phyloP scores from a whole-genome alignment of 1,140 invertebrate species.

The Agrilus planipennis region DNA sequence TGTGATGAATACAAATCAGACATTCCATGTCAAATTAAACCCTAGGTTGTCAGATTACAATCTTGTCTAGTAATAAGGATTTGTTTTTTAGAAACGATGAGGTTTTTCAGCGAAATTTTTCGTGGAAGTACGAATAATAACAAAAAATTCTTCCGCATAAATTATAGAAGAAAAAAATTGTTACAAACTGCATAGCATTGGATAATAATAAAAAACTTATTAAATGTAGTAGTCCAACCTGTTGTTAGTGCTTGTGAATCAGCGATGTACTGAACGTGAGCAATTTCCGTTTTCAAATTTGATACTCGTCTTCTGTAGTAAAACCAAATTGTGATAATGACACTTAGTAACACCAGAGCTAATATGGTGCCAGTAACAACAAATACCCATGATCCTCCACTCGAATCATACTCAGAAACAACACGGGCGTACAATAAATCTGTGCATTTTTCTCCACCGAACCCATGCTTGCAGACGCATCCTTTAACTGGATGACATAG shows the following conservation, averaged over 20 bases:
- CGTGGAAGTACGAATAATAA: no score
- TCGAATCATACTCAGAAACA: conserved; percentile 3
- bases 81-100: no score
- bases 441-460: conserved; percentile 48
- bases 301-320: conserved; percentile 67
- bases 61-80: no score
- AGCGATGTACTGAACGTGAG: conserved; percentile 81
- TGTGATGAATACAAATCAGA: no score
- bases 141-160: no score
- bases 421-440: conserved; percentile 18
- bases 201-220: no score
- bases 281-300: conserved; percentile 73
- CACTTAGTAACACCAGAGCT: conserved; percentile 49
- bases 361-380: conserved; percentile 54
- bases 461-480: conserved; percentile 70
- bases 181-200: no score
- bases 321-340: conserved; percentile 51
- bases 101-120: no score
- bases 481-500: conserved; percentile 69
- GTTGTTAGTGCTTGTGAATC: conserved; percentile 49
- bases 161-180: no score
- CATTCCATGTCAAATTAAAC: no score
- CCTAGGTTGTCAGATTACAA: no score
- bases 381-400: conserved; percentile 38
- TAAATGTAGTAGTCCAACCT: conserved; percentile 33